Evolutionary conservation across 2,797 vertebrate genomes (phyloP).

Genomic region (Chelon labrosus): DNA sequence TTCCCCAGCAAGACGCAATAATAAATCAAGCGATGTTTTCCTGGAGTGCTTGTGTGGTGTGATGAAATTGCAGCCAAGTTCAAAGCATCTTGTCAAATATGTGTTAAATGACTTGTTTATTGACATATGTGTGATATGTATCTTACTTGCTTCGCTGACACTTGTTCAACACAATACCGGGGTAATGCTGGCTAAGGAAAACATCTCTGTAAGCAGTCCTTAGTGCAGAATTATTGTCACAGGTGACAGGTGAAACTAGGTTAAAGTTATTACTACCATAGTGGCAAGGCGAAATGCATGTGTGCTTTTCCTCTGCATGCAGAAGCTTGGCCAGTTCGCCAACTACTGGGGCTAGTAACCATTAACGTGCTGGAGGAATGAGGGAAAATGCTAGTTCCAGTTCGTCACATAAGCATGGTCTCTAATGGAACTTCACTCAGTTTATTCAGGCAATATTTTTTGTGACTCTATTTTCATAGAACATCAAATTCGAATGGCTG

Average conservation of each 20-base stretch:
- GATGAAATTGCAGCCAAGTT: constrained; percentile 46
- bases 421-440: neutral
- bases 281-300: neutral
- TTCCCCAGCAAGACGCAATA: constrained; percentile 44
- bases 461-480: too few relatives aligned
- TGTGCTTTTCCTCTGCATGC: neutral
- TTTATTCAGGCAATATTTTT: neutral
- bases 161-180: constrained; percentile 12
- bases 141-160: constrained; percentile 39
- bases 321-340: neutral
- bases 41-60: constrained; percentile 26
- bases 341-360: too few relatives aligned
- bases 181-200: constrained; percentile 10
- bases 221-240: constrained; percentile 12
- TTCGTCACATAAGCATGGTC: too few relatives aligned
- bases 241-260: neutral
- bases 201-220: neutral
- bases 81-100: constrained; percentile 43
- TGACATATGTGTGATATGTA: constrained; percentile 21
- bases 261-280: neutral
- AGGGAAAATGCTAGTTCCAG: too few relatives aligned
- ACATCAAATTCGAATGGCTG: too few relatives aligned
- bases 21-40: constrained; percentile 50
- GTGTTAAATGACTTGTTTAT: constrained; percentile 35
- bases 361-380: neutral